A percentile compares a stretch with the other conserved stretches of the same genome.
Evolutionary conservation across 2,888 invertebrate genomes (phyloP).

Genomic region (Amorpha juglandis): DNA sequence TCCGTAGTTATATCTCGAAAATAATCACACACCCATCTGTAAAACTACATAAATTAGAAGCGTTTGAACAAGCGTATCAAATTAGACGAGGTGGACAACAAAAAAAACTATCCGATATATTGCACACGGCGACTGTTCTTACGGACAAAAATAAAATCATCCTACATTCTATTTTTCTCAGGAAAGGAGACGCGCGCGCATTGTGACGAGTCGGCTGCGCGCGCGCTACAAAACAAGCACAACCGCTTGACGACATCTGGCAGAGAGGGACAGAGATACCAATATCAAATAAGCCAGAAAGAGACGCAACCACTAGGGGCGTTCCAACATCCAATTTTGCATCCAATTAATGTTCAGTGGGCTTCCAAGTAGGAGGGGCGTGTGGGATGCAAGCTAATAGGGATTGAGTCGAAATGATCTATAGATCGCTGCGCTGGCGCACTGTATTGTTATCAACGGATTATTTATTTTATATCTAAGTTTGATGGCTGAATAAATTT

Average conservation of each 20-base stretch:
- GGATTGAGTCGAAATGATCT: constrained; percentile 81
- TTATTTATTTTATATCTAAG: constrained; percentile 76
- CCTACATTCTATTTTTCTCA: constrained; percentile 78
- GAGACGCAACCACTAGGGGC: constrained; percentile 64
- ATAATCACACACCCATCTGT: background rate
- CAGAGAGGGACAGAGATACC: constrained; percentile 47
- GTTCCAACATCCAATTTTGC: constrained; percentile 71
- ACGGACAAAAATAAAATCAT: constrained; percentile 68
- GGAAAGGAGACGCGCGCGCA: constrained; percentile 68
- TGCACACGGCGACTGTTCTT: constrained; percentile 72
- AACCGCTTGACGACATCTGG: constrained; percentile 53
- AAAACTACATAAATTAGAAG: constrained; percentile 1
- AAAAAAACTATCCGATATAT: constrained; percentile 74
- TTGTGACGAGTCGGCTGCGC: constrained; percentile 68
- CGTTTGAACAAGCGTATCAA: constrained; percentile 45
- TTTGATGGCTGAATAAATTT: constrained; percentile 74
- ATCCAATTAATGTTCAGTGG: constrained; percentile 83
- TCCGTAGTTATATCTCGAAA: too few species aligned
- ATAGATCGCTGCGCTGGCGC: constrained; percentile 73
- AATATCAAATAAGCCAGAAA: constrained; percentile 36
- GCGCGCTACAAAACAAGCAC: constrained; percentile 72
- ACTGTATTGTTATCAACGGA: constrained; percentile 79
- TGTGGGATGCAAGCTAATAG: constrained; percentile 75
- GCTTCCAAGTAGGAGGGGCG: constrained; percentile 77
- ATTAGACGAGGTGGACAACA: constrained; percentile 66